Evolutionary conservation across 2,113 vertebrate genomes (phyloP), one percentile per base, ranked within the genome.

Genomic region (Loxodonta africana): DNA sequence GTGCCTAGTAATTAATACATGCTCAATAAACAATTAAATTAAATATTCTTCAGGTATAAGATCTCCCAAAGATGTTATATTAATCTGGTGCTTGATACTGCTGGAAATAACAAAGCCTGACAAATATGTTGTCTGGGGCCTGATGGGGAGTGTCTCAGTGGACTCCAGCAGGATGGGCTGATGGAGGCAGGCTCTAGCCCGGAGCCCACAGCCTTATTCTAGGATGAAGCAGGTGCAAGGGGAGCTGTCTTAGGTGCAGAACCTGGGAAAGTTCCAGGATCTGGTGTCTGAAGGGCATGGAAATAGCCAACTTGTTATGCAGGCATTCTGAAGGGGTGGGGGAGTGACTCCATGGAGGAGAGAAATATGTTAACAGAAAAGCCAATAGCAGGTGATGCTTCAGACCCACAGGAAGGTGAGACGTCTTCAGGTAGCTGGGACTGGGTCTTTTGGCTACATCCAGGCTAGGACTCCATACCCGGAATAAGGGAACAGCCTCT

Each of bases 1-100:
- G 81, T 84, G 81, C 15, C 44, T 88, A 73, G 23, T 67, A 81
- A 62, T 96, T 88, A 96, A 90, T 30, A 94, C 44, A 84, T 77
- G 12, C 33, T 80, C 33, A 95, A 84, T 95, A 83, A 93, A 95
- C 90, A 65, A 87, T 89, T 74, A 80, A 91, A 71, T 73, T 88
- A 48, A 93, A 65, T 67, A 77, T 83, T 90, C 41, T 84, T n/a
- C 4, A 90, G 46, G 5, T 26, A 62, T 33, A 71, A 91, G 33
- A 7, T 85, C 65, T 81, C 90, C 48, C 33, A 96, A 92, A 95
- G 18, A 95, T 78, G 7, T 84, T 92, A 57, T 25, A 69, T 85
- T 95, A 82, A 95, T 73, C n/a, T 83, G 73, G 87, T 69, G 37
- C 12, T 81, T 91, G 63, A 78, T 81, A 26, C 37, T 76, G 33